Percentiles rank a stretch among this genome's conserved stretches.
Conservation (phyloP, 1,140 invertebrate genomes). For the Drosophila seguyi region DNA sequence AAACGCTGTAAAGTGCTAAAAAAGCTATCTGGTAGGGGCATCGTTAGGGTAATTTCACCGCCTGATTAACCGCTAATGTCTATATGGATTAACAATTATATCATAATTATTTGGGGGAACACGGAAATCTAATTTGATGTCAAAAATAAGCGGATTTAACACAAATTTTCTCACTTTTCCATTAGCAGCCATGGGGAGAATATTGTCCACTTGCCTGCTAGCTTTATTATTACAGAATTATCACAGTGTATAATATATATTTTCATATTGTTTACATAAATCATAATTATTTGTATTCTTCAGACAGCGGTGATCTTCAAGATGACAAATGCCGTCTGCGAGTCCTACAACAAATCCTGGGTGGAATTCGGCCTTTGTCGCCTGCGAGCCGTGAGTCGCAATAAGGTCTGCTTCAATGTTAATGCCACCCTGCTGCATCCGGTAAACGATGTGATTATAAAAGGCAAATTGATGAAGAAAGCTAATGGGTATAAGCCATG, state of each 20-base stretch:
- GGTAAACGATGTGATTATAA: conserved; percentile 35
- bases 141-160: not conserved
- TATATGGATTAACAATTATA: conserved; percentile 6
- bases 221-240: conserved; percentile 9
- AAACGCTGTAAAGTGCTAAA: not conserved
- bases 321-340: conserved; percentile 59
- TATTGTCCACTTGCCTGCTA: conserved; percentile 7
- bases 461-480: conserved; percentile 42
- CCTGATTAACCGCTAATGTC: conserved; percentile 34
- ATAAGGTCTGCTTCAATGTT: conserved; percentile 48
- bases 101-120: not conserved
- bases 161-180: not conserved
- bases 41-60: conserved; percentile 20
- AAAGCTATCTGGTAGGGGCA: not conserved
- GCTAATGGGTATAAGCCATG: conserved; percentile 65
- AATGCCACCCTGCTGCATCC: conserved; percentile 45
- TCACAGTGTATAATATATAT: conserved; percentile 4
- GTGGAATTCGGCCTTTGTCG: conserved; percentile 47
- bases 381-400: conserved; percentile 41
- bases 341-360: conserved; percentile 59
- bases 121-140: conserved; percentile 21
- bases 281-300: not conserved
- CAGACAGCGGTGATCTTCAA: conserved; percentile 45
- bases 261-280: not conserved
- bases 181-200: conserved; percentile 15